Evolutionary conservation across 2,113 vertebrate species (phyloP).

Genomic region (Pteronura brasiliensis): DNA sequence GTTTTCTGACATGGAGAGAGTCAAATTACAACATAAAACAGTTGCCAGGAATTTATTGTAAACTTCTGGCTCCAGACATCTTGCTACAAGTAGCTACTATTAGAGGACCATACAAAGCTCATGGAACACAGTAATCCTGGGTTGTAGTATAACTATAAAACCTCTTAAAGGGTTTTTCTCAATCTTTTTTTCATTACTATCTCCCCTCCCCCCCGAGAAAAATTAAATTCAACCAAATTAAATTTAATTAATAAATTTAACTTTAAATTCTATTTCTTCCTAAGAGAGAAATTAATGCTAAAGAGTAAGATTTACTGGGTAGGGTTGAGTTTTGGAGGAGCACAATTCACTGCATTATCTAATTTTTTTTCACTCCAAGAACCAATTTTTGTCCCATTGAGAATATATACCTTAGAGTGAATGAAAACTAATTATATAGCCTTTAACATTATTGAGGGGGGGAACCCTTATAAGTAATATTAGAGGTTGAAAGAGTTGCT

Average conservation of each 20-base stretch:
- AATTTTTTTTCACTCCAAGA: background rate
- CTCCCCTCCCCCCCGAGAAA: background rate
- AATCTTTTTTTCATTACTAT: background rate
- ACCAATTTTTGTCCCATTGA: background rate
- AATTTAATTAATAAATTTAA: background rate
- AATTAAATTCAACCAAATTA: background rate
- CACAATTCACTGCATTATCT: background rate
- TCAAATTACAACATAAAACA: background rate
- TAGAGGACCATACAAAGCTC: background rate
- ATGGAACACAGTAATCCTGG: background rate
- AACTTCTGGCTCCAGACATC: conserved; percentile 10
- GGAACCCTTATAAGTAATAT: background rate
- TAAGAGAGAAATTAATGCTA: background rate
- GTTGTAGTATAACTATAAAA: background rate
- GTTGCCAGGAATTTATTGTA: background rate
- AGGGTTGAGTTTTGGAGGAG: background rate
- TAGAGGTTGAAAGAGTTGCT: background rate
- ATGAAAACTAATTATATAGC: background rate
- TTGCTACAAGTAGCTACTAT: background rate
- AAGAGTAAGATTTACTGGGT: background rate
- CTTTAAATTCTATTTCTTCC: background rate
- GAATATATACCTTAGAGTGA: background rate
- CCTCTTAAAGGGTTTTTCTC: background rate
- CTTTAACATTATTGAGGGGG: background rate
- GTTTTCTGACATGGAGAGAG: background rate